Evolutionary conservation across 2,797 vertebrate genomes (phyloP), one percentile per base, ranked within the genome.

Genomic region (Lepus townsendii): DNA sequence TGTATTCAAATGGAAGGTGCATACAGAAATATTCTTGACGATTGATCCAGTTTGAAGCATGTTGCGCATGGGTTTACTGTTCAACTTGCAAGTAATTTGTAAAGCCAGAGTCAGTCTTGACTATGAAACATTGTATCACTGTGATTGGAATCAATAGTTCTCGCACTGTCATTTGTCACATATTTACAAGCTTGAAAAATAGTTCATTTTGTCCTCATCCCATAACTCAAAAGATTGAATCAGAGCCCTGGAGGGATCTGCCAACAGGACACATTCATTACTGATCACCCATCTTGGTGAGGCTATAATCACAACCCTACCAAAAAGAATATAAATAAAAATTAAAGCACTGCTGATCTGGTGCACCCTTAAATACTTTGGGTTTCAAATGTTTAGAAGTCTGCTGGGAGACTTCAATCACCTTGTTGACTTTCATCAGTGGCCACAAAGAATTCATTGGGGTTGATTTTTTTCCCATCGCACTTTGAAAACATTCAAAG

Each of bases 111-210:
- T 97, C 98, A 97, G 98, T 98, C 98, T 98, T 99, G 98, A 99
- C 98, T 98, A 98, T 99, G 99, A 99, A 99, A 99, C 99, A 99
- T 99, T 98, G 99, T 98, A 99, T 99, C 99, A 98, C 98, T 98
- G 99, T 99, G 99, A 99, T 99, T 99, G 98, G 98, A 99, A 99
- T 99, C 99, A 99, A 99, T 99, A 99, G 99, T 99, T 99, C 99
- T 98, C 99, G 98, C 99, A 98, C 99, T 98, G 98, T 99, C 99
- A 99, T 99, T 99, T 99, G 99, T 99, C 99, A 99, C 99, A 99
- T 99, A 99, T 99, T 99, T 99, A 99, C 99, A 99, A 99, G 99
- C 99, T 99, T 99, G 99, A 99, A 99, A 99, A 99, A 98, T 98
- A 99, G 99, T 99, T 99, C 99, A 99, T 99, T 99, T 99, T 99